Percentiles rank a stretch among this genome's conserved stretches.
Conservation (phyloP, 2,113 vertebrate species). For the Neotragus pygmaeus region DNA sequence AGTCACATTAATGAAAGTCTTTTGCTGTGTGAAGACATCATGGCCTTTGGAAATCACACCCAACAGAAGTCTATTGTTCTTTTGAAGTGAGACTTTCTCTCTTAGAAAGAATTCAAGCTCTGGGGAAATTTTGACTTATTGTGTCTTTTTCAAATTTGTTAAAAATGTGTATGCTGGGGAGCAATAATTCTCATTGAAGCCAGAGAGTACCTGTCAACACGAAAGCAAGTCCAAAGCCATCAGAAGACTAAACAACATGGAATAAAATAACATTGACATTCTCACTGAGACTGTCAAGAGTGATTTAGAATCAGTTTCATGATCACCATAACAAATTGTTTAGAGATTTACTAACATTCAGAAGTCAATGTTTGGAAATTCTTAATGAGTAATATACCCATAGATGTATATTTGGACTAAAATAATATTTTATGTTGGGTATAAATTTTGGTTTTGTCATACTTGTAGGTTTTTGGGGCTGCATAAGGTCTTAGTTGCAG, state of each 20-base stretch:
- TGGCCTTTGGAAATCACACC: slow-evolving; percentile 5
- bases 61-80: not conserved
- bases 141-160: not conserved
- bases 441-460: not conserved
- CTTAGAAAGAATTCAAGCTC: not conserved
- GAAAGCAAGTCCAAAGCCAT: not conserved
- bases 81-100: not conserved
- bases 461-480: not conserved
- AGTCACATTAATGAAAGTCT: not conserved
- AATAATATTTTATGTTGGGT: not conserved
- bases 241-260: slow-evolving; percentile 9
- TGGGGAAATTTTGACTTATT: not conserved
- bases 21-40: not conserved
- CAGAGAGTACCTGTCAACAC: not conserved
- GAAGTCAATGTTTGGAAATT: slow-evolving; percentile 4
- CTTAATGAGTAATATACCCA: not conserved
- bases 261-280: slow-evolving; percentile 21
- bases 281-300: not conserved
- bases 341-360: slow-evolving; percentile 19
- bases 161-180: not conserved
- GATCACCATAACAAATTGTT: not conserved
- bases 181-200: not conserved
- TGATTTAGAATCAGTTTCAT: not conserved
- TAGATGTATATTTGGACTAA: not conserved
- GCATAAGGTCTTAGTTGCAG: not conserved